These are phyloP conservation scores for Poecile montanus DNA, from an alignment of 2,797 vertebrate genomes.

Conservation along the genomic window DNA sequence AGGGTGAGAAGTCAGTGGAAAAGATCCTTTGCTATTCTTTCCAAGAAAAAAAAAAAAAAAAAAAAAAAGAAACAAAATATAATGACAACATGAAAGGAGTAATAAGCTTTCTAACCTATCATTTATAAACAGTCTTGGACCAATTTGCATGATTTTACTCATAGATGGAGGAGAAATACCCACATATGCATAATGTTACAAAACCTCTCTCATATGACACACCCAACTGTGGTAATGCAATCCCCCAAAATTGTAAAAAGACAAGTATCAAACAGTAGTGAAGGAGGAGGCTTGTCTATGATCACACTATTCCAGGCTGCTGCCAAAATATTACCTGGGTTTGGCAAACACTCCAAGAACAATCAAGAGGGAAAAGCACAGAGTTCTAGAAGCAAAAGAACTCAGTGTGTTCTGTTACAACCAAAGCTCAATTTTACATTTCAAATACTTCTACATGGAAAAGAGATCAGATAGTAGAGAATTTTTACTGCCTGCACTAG, in stretches of 20 bases:
- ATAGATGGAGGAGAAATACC: neutral
- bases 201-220: neutral
- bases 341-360: neutral
- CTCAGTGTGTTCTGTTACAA: neutral
- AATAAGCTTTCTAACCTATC: neutral
- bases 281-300: neutral
- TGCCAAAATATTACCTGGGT: neutral
- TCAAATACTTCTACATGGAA: constrained; percentile 12
- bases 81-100: neutral
- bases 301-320: neutral
- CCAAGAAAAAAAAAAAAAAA: neutral
- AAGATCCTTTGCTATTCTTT: neutral
- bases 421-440: neutral
- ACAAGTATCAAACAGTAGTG: neutral
- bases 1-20: constrained; percentile 19
- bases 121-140: neutral
- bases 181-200: neutral
- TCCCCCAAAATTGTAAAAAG: neutral
- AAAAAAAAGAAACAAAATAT: neutral
- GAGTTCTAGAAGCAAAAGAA: neutral
- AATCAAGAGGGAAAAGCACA: neutral
- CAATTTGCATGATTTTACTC: neutral
- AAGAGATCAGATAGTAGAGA: constrained; percentile 6
- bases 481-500: constrained; percentile 19
- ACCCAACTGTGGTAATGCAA: constrained; percentile 6